Percentiles rank a stretch among this genome's conserved stretches.
These are phyloP conservation scores for Bombus confusus DNA, from an alignment of 1,140 invertebrate genomes.

Conservation along the genomic window DNA sequence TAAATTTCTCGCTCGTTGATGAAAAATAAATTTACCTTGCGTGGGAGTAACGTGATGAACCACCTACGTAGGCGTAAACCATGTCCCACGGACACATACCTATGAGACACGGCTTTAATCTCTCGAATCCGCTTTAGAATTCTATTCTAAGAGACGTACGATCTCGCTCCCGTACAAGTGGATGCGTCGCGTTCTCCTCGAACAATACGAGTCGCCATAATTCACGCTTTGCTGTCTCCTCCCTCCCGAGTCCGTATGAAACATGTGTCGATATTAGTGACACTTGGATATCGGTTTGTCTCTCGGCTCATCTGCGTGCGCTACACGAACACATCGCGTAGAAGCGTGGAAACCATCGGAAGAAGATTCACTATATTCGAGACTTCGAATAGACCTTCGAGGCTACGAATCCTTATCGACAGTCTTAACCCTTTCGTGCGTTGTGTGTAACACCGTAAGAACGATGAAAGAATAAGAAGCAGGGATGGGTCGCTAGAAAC, in stretches of 20 bases:
- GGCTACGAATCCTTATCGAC: background rate
- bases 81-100: background rate
- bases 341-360: background rate
- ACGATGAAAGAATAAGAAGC: background rate
- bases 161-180: constrained; percentile 8
- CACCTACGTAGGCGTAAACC: background rate
- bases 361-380: background rate
- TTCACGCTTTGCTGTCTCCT: constrained; percentile 22
- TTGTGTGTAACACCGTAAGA: background rate
- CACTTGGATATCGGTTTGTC: constrained; percentile 36
- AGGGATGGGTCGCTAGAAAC: background rate
- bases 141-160: constrained; percentile 25
- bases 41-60: background rate
- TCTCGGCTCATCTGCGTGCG: constrained; percentile 18
- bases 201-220: constrained; percentile 45
- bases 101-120: constrained; percentile 26
- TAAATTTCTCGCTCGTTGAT: background rate
- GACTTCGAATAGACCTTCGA: background rate
- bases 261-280: constrained; percentile 45
- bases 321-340: background rate
- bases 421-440: background rate
- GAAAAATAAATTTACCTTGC: background rate
- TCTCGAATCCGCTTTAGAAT: constrained; percentile 20
- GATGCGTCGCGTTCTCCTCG: constrained; percentile 25
- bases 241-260: constrained; percentile 22